phyloP scores from a whole-genome alignment of 2,113 vertebrate genomes.

The Heptranchias perlo region DNA sequence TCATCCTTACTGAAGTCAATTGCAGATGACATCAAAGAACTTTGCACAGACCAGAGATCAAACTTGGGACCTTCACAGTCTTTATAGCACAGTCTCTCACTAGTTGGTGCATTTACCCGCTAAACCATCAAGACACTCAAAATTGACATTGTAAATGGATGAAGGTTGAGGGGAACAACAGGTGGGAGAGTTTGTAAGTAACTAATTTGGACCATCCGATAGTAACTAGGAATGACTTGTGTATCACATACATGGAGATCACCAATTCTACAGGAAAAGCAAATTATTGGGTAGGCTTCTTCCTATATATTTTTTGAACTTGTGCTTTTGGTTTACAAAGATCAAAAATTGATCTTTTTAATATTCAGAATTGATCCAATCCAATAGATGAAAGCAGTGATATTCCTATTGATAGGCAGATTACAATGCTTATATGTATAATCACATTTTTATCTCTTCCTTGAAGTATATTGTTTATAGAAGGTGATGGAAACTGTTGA shows the following conservation, averaged over 20 bases:
- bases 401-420: background rate
- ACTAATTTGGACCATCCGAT: background rate
- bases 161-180: background rate
- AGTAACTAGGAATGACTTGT: background rate
- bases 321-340: background rate
- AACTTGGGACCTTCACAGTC: background rate
- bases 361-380: background rate
- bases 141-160: background rate
- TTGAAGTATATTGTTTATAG: background rate
- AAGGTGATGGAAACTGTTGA: background rate
- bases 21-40: background rate
- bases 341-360: background rate
- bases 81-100: background rate
- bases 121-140: background rate
- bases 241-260: background rate
- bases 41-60: background rate
- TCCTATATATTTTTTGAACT: too few relatives aligned
- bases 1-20: background rate
- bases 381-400: background rate
- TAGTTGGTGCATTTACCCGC: background rate
- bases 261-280: background rate
- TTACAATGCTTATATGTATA: background rate
- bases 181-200: background rate
- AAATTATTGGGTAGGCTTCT: too few relatives aligned
- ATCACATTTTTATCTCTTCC: background rate